Conservation (phyloP, 2,888 invertebrate genomes). For the Furcula furcula region DNA sequence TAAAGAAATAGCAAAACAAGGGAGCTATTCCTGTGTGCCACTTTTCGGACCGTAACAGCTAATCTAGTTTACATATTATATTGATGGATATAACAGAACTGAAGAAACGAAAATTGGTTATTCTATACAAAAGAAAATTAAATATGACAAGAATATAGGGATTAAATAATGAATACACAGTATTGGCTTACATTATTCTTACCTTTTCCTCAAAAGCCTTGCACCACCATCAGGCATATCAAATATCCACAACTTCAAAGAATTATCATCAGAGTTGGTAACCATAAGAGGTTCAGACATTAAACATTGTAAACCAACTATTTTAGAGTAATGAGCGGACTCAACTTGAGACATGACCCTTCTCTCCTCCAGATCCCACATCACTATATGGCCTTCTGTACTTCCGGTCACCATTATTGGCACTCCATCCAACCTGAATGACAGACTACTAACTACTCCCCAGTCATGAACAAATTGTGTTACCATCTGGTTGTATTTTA, state of each 20-base stretch:
- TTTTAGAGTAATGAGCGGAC: conserved; percentile 87
- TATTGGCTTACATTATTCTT: too few relatives aligned
- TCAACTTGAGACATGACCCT: conserved; percentile 90
- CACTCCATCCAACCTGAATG: conserved; percentile 93
- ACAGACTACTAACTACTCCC: conserved; percentile 91
- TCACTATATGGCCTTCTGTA: conserved; percentile 90
- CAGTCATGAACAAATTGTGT: conserved; percentile 95
- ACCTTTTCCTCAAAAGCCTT: conserved; percentile 88
- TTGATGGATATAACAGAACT: too few relatives aligned
- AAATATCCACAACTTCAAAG: conserved; percentile 94
- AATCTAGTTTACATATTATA: too few relatives aligned
- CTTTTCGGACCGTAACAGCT: too few relatives aligned
- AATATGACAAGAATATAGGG: too few relatives aligned
- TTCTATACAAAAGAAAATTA: too few relatives aligned
- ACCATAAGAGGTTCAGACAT: conserved; percentile 94
- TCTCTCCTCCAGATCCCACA: conserved; percentile 95
- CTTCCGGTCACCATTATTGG: conserved; percentile 94
- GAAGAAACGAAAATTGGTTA: too few relatives aligned
- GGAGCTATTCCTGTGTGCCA: too few relatives aligned
- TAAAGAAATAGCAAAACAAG: too few relatives aligned
- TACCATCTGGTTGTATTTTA: conserved; percentile 91
- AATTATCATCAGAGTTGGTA: conserved; percentile 96
- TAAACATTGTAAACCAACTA: conserved; percentile 92
- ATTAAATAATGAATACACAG: too few relatives aligned
- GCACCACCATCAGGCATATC: conserved; percentile 96